A percentile compares a stretch with the other conserved stretches of the same genome.
Conservation (phyloP, 2,797 vertebrate species). For the Spatula clypeata region DNA sequence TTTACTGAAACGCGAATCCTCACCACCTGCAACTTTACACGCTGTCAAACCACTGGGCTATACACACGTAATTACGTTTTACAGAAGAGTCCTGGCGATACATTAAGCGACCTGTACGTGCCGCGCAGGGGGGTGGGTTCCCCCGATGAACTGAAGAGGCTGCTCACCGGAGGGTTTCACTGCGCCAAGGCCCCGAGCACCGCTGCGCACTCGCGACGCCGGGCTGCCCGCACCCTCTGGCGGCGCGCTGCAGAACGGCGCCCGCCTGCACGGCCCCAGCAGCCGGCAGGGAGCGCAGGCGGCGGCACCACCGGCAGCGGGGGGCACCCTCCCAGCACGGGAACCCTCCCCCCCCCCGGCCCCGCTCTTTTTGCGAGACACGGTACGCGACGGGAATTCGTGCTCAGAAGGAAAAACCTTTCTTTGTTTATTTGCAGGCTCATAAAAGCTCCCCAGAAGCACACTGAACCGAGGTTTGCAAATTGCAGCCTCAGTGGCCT, state of each 20-base stretch:
- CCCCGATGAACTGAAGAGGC: fast-evolving
- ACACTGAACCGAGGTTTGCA: background rate
- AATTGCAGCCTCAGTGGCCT: background rate
- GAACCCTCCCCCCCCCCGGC: no score
- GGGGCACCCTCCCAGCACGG: no score
- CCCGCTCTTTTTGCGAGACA: background rate
- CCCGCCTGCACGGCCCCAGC: background rate
- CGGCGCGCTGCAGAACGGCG: background rate
- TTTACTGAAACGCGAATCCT: fast-evolving
- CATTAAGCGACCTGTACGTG: fast-evolving
- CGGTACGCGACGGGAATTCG: background rate
- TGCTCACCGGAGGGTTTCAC: no score
- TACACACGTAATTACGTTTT: fast-evolving
- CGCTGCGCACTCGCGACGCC: no score
- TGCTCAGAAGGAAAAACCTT: background rate
- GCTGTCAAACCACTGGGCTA: background rate
- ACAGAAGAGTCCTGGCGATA: no score
- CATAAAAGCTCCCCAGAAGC: background rate
- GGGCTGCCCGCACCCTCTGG: background rate
- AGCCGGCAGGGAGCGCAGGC: background rate
- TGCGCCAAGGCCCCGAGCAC: no score
- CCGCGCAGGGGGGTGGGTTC: fast-evolving
- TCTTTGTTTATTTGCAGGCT: background rate
- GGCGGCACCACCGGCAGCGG: background rate
- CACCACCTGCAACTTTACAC: fast-evolving